Evolutionary conservation across 2,113 vertebrate species (phyloP).

Genomic region (Dendropsophus ebraccatus): DNA sequence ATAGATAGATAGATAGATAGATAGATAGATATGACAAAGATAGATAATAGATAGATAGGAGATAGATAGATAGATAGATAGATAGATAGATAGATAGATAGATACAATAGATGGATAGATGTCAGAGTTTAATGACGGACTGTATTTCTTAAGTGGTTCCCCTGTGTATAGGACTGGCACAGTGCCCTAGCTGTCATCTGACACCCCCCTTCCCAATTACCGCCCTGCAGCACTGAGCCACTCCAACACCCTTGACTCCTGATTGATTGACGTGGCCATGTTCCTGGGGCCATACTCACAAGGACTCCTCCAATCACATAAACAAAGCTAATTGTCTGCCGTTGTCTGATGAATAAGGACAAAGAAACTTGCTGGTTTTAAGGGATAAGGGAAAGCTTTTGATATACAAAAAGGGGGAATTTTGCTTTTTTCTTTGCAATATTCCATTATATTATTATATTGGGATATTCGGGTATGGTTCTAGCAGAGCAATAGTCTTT

Average conservation of each 20-base stretch:
- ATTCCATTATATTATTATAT: too few relatives aligned
- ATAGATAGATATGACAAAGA: not conserved
- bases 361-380: conserved; percentile 19
- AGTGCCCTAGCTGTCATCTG: conserved; percentile 42
- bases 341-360: conserved; percentile 51
- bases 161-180: conserved; percentile 36
- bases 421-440: too few relatives aligned
- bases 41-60: too few relatives aligned
- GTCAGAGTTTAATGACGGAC: not conserved
- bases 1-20: not conserved
- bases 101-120: not conserved
- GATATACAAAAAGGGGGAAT: conserved; percentile 4
- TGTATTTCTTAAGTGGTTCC: conserved; percentile 10
- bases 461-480: not conserved
- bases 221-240: conserved; percentile 32
- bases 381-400: conserved; percentile 53
- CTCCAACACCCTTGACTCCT: conserved; percentile 25
- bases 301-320: conserved; percentile 36
- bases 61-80: not conserved
- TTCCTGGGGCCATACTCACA: conserved; percentile 23
- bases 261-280: conserved; percentile 56
- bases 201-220: conserved; percentile 47
- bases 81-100: not conserved
- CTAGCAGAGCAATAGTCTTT: not conserved
- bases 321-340: conserved; percentile 52